Evolutionary conservation across 2,888 invertebrate genomes (phyloP), one percentile per base, ranked within the genome.

Genomic region (Trichopria drosophilae): DNA sequence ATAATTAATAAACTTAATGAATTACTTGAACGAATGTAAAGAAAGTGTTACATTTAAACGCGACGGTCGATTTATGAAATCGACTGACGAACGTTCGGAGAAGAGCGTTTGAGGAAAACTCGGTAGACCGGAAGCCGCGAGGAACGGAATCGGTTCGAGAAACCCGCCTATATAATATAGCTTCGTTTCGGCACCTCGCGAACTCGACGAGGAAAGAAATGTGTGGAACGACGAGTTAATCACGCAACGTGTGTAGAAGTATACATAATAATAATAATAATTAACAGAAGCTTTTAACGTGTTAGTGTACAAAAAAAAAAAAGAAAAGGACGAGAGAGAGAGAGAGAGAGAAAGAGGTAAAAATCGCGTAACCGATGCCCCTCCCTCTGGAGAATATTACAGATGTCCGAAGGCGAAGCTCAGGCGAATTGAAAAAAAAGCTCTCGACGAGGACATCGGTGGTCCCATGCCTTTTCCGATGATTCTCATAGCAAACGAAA

Each of bases 381-480:
- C 24, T 23, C 41, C 28, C 12, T 59, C 58, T 54, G 60, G 59
- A 59, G 58, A 61, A 57, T 51, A 62, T 64, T 60, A 41, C 13
- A 7, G 35, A 12, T 22, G 7, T 6, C 9, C 31, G 23, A 46
- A n/a, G n/a, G n/a, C n/a, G n/a, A n/a, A n/a, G n/a, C n/a, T n/a
- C n/a, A n/a, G n/a, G 36, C 31, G 37, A 39, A 10, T 16, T 7
- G 40, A 49, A 31, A 15, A 32, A 19, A 15, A 41, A 12, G n/a
- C n/a, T n/a, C n/a, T n/a, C n/a, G n/a, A n/a, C n/a, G n/a, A n/a
- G n/a, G n/a, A n/a, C n/a, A n/a, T n/a, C n/a, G n/a, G 24, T 37
- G 40, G 41, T 63, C 59, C 59, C 61, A 55, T 62, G 69, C 67
- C 69, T 68, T 67, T 66, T 63, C 63, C 60, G 58, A 54, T 47